These are phyloP conservation scores for Phoebastria nigripes DNA, from an alignment of 2,797 vertebrate genomes.

Conservation along the genomic window DNA sequence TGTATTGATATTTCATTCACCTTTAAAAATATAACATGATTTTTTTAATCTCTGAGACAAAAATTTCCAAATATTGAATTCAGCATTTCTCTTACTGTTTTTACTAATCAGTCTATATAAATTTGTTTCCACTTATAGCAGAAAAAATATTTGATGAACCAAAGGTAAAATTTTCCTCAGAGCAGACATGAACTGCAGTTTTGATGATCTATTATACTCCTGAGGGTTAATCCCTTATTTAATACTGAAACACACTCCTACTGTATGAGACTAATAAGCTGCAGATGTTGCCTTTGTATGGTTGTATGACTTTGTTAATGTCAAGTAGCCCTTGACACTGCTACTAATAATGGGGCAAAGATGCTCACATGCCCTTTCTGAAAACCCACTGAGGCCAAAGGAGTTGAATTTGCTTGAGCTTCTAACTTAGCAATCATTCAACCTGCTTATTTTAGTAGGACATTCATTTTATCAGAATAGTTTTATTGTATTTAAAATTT, in stretches of 20 bases:
- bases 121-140: background rate
- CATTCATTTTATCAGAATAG: background rate
- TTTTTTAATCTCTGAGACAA: background rate
- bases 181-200: background rate
- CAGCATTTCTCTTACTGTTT: background rate
- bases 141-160: background rate
- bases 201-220: background rate
- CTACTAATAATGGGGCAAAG: conserved; percentile 5
- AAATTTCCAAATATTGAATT: background rate
- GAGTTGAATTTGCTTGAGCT: background rate
- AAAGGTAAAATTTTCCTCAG: background rate
- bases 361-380: background rate
- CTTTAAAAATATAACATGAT: background rate
- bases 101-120: background rate
- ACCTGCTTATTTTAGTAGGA: background rate
- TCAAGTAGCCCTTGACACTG: background rate
- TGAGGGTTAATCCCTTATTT: background rate
- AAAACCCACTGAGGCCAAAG: background rate
- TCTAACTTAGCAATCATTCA: background rate
- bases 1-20: background rate
- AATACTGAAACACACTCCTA: conserved; percentile 30
- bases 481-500: background rate
- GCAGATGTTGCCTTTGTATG: conserved; percentile 26
- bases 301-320: background rate
- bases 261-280: conserved; percentile 17